Conservation (phyloP, 37 sponge, comb jelly and placozoan species). For the Trichoplax adhaerens region DNA sequence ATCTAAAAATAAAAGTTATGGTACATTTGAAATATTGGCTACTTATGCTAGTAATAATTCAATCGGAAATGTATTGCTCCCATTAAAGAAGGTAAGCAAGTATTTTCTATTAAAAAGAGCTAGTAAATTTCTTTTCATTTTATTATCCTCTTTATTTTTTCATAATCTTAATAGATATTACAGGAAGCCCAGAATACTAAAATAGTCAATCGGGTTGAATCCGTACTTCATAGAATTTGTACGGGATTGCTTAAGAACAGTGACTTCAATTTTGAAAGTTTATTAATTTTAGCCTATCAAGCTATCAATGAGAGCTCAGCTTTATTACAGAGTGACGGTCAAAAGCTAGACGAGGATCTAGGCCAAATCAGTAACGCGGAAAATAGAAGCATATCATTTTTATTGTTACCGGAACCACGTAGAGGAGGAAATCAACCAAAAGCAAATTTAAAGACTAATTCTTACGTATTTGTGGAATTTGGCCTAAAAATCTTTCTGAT, state of each 20-base stretch:
- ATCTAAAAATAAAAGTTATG: no score
- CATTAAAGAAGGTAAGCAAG: no score
- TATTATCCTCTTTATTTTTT: no score
- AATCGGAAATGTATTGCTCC: no score
- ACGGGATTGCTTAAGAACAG: constrained; percentile 38
- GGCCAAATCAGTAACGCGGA: no score
- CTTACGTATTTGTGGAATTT: constrained; percentile 49
- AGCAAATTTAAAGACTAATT: constrained; percentile 10
- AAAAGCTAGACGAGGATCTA: no score
- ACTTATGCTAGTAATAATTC: no score
- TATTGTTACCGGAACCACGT: constrained; percentile 26
- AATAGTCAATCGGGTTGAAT: constrained; percentile 27
- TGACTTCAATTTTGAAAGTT: constrained; percentile 24
- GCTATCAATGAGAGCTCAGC: constrained; percentile 11
- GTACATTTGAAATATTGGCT: no score
- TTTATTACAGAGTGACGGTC: no score
- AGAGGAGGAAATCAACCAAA: constrained; percentile 29
- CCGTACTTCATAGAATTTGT: constrained; percentile 24
- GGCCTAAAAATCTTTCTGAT: constrained; percentile 45
- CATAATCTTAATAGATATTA: constrained; percentile 14
- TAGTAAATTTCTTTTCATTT: no score
- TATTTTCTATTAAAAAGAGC: no score
- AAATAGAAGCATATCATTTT: constrained; percentile 18
- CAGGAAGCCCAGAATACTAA: constrained; percentile 18
- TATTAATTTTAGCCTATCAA: constrained; percentile 37